Percentiles rank a stretch among this genome's conserved stretches.
phyloP scores from a whole-genome alignment of 2,113 vertebrate species.

The Petromus typicus region DNA sequence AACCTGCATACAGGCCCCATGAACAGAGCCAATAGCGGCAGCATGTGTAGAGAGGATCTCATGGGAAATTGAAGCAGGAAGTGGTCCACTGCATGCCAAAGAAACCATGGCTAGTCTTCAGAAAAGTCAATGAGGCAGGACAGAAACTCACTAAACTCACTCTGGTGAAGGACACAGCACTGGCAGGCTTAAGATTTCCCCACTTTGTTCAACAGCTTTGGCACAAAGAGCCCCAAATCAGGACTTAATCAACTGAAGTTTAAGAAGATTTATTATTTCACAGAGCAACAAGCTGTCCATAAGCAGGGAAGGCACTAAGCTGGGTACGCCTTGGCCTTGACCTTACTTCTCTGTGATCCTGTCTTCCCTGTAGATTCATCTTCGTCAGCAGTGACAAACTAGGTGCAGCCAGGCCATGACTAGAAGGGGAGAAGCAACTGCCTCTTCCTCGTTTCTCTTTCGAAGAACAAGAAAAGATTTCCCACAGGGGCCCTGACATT shows the following conservation, averaged over 20 bases:
- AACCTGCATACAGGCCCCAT: background rate
- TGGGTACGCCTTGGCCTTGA: background rate
- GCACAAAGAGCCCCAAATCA: background rate
- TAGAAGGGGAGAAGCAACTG: background rate
- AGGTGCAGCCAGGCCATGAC: background rate
- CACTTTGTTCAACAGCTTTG: constrained; percentile 6
- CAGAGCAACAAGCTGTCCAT: background rate
- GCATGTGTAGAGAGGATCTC: background rate
- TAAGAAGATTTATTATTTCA: background rate
- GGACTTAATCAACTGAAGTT: background rate
- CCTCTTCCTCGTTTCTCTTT: background rate
- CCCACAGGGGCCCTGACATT: background rate
- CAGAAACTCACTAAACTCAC: background rate
- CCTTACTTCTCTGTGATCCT: background rate
- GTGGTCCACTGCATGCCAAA: background rate
- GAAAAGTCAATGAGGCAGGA: background rate
- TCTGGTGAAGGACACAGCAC: background rate
- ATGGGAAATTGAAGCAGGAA: background rate
- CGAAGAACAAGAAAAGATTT: background rate
- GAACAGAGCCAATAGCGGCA: background rate
- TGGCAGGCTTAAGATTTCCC: constrained; percentile 1
- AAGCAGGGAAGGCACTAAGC: background rate
- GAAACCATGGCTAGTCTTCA: constrained; percentile 20
- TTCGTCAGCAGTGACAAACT: background rate
- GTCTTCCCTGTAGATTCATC: background rate